Conservation (phyloP, 2,113 vertebrate species). For the Lycaon pictus region DNA sequence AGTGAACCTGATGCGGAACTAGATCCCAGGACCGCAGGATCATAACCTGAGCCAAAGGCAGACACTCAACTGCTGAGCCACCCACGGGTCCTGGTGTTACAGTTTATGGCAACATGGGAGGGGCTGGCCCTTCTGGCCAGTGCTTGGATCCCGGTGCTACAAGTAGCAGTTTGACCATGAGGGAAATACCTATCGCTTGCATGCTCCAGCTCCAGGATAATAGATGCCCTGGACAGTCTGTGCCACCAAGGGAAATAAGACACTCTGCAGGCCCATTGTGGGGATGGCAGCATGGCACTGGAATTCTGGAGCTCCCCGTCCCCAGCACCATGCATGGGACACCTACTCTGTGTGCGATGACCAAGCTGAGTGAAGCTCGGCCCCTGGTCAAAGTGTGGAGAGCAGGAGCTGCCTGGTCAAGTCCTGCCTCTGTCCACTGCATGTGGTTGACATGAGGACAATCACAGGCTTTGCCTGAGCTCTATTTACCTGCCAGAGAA, state of each 20-base stretch:
- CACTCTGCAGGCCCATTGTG: accelerated
- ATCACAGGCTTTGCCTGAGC: neutral
- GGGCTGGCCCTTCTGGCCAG: neutral
- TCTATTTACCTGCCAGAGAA: neutral
- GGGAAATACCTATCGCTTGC: neutral
- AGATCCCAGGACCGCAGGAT: too few species aligned
- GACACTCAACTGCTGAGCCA: too few species aligned
- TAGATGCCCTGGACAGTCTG: neutral
- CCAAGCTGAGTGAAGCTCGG: too few species aligned
- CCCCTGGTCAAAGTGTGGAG: neutral
- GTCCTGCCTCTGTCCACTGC: neutral
- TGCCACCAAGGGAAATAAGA: too few species aligned
- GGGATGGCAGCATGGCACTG: too few species aligned
- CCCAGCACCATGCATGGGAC: neutral
- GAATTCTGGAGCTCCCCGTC: neutral
- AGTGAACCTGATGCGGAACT: too few species aligned
- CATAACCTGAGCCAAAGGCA: too few species aligned
- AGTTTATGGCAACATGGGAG: neutral
- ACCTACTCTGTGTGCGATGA: neutral
- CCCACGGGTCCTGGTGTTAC: too few species aligned
- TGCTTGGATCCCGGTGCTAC: neutral
- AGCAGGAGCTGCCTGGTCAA: neutral
- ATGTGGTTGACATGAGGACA: neutral
- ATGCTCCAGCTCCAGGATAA: neutral
- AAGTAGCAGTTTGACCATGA: neutral